phyloP scores from a whole-genome alignment of 1,140 invertebrate species.

The Orchesella cincta region DNA sequence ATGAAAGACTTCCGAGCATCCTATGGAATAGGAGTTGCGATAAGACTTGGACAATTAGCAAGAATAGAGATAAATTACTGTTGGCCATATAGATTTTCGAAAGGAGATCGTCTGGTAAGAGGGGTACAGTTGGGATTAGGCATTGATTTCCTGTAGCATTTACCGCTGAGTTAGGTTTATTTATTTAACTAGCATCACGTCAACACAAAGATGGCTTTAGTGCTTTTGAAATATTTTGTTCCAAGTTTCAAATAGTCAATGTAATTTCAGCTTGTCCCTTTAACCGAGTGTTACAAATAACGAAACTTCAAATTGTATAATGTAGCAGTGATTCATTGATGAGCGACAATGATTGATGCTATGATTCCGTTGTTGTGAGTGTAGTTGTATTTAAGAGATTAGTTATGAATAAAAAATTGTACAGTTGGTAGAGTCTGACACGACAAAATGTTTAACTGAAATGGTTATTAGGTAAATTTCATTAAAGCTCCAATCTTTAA shows the following conservation, averaged over 20 bases:
- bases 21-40: constrained; percentile 72
- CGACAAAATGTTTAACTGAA: too few relatives aligned
- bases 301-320: background rate
- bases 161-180: too few relatives aligned
- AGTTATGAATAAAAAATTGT: constrained; percentile 8
- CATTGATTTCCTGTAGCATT: constrained; percentile 64
- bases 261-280: background rate
- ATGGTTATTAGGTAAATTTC: too few relatives aligned
- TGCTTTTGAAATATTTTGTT: constrained; percentile 2
- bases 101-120: constrained; percentile 60
- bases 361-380: constrained; percentile 2
- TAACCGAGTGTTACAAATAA: background rate
- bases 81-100: constrained; percentile 63
- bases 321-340: background rate
- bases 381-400: background rate
- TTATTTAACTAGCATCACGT: too few relatives aligned
- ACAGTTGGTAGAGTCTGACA: background rate
- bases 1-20: constrained; percentile 60
- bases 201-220: background rate
- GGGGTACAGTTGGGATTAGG: constrained; percentile 74
- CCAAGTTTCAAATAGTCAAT: constrained; percentile 16
- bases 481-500: too few relatives aligned
- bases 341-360: background rate
- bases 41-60: constrained; percentile 74
- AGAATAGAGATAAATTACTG: constrained; percentile 85